phyloP scores from a whole-genome alignment of 1,140 invertebrate genomes.

The Chrysomallon squamiferum region DNA sequence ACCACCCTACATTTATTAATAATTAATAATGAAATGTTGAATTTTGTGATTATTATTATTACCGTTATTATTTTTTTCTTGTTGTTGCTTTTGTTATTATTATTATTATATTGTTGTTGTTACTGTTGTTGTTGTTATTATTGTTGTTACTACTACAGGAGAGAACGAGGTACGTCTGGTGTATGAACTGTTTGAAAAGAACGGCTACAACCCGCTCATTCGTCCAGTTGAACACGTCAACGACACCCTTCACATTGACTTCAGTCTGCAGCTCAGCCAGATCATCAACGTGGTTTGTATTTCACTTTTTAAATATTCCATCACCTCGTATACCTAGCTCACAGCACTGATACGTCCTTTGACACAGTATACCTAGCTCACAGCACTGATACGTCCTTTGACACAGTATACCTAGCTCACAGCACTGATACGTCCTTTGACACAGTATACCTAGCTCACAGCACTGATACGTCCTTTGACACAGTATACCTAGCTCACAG shows the following conservation, averaged over 20 bases:
- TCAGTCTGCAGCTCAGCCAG: conserved; percentile 97
- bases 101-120: not conserved
- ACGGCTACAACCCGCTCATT: conserved; percentile 98
- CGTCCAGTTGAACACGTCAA: conserved; percentile 97
- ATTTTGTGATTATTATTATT: not conserved
- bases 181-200: conserved; percentile 84
- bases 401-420: no score
- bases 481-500: no score
- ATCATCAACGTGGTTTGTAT: conserved; percentile 97
- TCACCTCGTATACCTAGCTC: no score
- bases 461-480: no score
- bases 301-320: not conserved
- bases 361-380: no score
- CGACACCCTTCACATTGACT: conserved; percentile 93
- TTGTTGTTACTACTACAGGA: conserved; percentile 11
- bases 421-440: no score
- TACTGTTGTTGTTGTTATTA: not conserved
- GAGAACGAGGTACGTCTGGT: conserved; percentile 70
- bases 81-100: not conserved
- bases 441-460: no score
- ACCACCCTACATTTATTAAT: no score
- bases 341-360: no score
- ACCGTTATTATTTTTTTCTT: not conserved
- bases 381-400: no score
- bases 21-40: no score